These are phyloP conservation scores for Formicarius rufipectus DNA, from an alignment of 2,113 vertebrate species.

Conservation along the genomic window DNA sequence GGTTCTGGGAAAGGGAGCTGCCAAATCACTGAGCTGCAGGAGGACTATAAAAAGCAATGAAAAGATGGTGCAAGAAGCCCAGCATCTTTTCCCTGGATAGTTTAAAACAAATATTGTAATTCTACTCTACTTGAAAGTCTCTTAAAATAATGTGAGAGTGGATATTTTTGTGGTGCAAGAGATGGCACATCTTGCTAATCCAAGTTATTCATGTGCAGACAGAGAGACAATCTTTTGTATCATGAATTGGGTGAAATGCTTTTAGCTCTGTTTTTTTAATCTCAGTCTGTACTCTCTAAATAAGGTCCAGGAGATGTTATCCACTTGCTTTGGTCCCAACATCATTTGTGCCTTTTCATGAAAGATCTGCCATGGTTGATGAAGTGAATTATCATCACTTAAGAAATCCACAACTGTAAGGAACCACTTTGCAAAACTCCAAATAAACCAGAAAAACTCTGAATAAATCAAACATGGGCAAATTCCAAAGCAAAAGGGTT, in stretches of 20 bases:
- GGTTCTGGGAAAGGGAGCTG: background rate
- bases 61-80: background rate
- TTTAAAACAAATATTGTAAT: background rate
- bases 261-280: background rate
- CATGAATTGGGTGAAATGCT: background rate
- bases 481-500: background rate
- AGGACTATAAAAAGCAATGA: background rate
- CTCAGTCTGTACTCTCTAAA: background rate
- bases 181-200: background rate
- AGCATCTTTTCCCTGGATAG: background rate
- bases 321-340: background rate
- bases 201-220: background rate
- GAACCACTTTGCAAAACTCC: background rate
- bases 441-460: background rate
- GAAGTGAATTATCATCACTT: background rate
- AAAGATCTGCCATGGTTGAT: rapidly evolving
- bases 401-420: too few relatives aligned
- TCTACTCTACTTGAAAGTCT: background rate
- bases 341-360: background rate
- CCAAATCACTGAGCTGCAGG: background rate
- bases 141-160: background rate
- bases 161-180: background rate
- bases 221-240: rapidly evolving
- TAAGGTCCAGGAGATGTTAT: rapidly evolving
- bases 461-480: background rate